Evolutionary conservation across 2,888 invertebrate genomes (phyloP).

Genomic region (Scaptomyza parva): DNA sequence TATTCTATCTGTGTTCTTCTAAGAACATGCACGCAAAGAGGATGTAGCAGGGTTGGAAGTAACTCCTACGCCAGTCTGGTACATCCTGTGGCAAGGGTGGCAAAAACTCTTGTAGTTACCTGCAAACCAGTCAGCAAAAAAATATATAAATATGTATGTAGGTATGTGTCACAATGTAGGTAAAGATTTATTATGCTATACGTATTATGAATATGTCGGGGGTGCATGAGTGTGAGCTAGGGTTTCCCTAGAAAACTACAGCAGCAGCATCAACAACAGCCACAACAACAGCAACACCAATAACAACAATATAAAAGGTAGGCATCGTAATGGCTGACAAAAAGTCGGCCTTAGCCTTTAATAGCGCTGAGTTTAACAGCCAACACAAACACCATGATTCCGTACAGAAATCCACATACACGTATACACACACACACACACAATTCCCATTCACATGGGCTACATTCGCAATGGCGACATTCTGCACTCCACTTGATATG

Average conservation of each 20-base stretch:
- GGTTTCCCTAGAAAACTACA: constrained; percentile 78
- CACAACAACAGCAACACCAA: constrained; percentile 19
- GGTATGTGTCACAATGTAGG: constrained; percentile 43
- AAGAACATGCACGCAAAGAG: constrained; percentile 43
- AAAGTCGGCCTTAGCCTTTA: constrained; percentile 81
- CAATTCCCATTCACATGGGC: constrained; percentile 28
- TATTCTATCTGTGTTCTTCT: constrained; percentile 43
- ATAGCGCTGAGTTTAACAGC: constrained; percentile 78
- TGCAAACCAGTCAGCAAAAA: constrained; percentile 56
- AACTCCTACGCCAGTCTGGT: constrained; percentile 69
- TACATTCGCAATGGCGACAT: constrained; percentile 69
- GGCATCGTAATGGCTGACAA: constrained; percentile 80
- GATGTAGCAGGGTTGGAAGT: constrained; percentile 27
- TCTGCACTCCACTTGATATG: constrained; percentile 62
- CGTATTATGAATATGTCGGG: constrained; percentile 77
- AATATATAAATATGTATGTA: constrained; percentile 17
- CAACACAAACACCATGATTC: constrained; percentile 70
- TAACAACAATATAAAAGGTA: constrained; percentile 69
- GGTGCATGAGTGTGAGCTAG: constrained; percentile 42
- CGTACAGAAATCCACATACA: constrained; percentile 41
- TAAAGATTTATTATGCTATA: constrained; percentile 81
- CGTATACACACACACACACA: constrained; percentile 16
- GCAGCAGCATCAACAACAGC: constrained; percentile 34
- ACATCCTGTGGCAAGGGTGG: constrained; percentile 80
- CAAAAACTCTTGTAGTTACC: constrained; percentile 74